These are phyloP conservation scores for Crotalus tigris DNA, from an alignment of 2,113 vertebrate species.

Conservation along the genomic window DNA sequence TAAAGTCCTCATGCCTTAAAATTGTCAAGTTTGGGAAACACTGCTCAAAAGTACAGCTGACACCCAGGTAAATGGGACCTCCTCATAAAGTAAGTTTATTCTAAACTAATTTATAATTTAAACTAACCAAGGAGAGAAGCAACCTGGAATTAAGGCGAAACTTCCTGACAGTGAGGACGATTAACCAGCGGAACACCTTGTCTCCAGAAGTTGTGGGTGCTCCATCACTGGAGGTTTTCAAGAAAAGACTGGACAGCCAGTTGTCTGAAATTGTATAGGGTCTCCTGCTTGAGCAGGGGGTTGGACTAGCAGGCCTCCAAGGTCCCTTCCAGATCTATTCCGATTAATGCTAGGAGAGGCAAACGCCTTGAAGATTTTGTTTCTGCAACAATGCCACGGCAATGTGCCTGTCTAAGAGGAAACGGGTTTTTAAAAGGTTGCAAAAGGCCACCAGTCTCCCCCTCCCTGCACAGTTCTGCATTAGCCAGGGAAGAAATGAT, in stretches of 20 bases:
- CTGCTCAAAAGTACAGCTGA: not conserved
- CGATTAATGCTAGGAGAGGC: not conserved
- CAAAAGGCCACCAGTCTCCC: not conserved
- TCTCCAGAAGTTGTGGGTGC: not conserved
- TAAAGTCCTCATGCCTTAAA: too few relatives aligned
- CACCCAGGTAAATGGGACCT: not conserved
- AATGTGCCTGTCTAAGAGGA: not conserved
- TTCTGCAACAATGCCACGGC: not conserved
- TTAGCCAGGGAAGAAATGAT: not conserved
- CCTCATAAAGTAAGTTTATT: not conserved
- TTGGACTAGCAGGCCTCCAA: not conserved
- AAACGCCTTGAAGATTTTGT: not conserved
- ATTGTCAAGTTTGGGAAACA: too few relatives aligned
- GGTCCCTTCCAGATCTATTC: not conserved
- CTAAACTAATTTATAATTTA: not conserved
- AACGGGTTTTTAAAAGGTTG: not conserved
- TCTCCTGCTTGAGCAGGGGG: not conserved
- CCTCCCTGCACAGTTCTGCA: not conserved
- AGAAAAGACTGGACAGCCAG: not conserved
- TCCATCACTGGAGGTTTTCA: not conserved
- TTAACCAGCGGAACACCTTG: not conserved
- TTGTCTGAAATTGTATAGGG: not conserved
- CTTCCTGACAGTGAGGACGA: too few relatives aligned
- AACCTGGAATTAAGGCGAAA: not conserved
- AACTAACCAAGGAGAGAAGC: not conserved